phyloP scores from a whole-genome alignment of 2,113 vertebrate species.

The Forbesichthys agassizii region DNA sequence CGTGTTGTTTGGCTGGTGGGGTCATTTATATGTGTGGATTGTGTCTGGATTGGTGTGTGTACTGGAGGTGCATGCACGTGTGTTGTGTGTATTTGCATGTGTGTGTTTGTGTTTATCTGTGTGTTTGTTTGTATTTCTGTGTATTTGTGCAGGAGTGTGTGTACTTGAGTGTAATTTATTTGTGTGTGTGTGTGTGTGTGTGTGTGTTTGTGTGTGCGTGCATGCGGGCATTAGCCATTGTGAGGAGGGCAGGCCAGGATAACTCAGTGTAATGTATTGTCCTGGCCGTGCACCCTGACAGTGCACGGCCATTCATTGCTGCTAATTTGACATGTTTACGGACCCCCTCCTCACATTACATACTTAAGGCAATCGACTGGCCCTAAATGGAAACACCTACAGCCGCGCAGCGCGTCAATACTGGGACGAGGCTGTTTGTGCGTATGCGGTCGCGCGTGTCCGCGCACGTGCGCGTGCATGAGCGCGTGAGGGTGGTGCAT shows the following conservation, averaged over 20 bases:
- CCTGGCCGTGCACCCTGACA: conserved; percentile 67
- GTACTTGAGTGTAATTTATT: conserved; percentile 8
- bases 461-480: conserved; percentile 9
- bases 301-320: conserved; percentile 74
- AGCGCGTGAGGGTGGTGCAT: conserved; percentile 35
- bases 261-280: conserved; percentile 77
- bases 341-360: conserved; percentile 76
- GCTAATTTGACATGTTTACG: conserved; percentile 79
- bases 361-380: conserved; percentile 78
- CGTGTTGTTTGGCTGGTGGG: neutral
- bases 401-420: conserved; percentile 66
- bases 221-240: conserved; percentile 8
- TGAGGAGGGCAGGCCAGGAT: conserved; percentile 61
- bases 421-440: conserved; percentile 58
- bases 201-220: neutral
- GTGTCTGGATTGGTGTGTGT: neutral
- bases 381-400: conserved; percentile 78
- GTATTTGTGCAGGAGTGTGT: neutral
- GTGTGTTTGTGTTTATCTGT: neutral
- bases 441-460: conserved; percentile 2
- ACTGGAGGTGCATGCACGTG: neutral
- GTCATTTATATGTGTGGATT: neutral
- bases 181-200: conserved; percentile 15
- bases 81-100: neutral
- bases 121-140: neutral